These are phyloP conservation scores for Sebastes paucispinis DNA, from an alignment of 2,797 vertebrate species.

Conservation along the genomic window DNA sequence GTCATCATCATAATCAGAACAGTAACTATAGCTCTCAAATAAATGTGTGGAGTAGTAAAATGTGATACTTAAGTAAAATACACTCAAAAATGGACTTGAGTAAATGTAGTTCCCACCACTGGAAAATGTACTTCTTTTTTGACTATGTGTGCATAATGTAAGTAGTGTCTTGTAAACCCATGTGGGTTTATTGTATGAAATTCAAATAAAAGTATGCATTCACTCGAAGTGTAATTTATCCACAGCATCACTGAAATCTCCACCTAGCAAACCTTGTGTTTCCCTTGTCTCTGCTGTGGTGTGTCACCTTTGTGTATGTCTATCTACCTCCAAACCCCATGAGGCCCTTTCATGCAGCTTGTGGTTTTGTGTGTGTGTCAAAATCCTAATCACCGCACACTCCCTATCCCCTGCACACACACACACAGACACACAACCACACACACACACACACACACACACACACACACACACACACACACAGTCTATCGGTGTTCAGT, in stretches of 20 bases:
- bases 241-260: neutral
- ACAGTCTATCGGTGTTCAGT: constrained; percentile 63
- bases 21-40: neutral
- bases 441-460: constrained; percentile 9
- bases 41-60: neutral
- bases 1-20: neutral
- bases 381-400: constrained; percentile 65
- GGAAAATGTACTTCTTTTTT: neutral
- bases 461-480: constrained; percentile 21
- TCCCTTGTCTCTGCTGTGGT: constrained; percentile 26
- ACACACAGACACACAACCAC: neutral
- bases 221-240: neutral
- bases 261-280: neutral
- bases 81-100: neutral
- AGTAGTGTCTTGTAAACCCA: neutral
- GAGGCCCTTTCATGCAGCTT: constrained; percentile 46
- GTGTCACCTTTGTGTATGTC: constrained; percentile 55
- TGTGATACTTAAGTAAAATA: neutral
- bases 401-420: neutral
- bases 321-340: constrained; percentile 56
- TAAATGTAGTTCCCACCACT: neutral
- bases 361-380: constrained; percentile 66
- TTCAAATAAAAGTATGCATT: neutral
- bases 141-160: neutral
- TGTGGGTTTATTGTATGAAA: neutral